Percentiles rank a stretch among this genome's conserved stretches.
These are phyloP conservation scores for Pedetes capensis DNA, from an alignment of 2,113 vertebrate genomes.

Conservation along the genomic window DNA sequence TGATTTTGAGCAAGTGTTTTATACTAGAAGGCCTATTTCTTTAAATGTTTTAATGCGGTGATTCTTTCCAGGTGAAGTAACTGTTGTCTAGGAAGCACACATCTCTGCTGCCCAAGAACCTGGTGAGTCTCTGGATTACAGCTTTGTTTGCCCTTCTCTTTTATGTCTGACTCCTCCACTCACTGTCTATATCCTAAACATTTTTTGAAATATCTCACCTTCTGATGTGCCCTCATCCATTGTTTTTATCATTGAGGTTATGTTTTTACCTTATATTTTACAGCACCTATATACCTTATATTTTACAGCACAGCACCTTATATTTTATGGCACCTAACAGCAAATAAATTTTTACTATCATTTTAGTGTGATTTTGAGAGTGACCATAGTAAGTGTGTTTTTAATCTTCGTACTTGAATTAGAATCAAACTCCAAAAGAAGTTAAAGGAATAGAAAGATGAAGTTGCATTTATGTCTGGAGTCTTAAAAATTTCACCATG, in stretches of 20 bases:
- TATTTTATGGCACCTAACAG: no score
- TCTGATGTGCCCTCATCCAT: not conserved
- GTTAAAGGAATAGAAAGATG: conserved; percentile 29
- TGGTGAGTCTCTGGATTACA: not conserved
- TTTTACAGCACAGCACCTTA: no score
- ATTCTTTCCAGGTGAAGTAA: not conserved
- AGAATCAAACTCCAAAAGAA: conserved; percentile 22
- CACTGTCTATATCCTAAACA: not conserved
- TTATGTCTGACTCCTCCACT: not conserved
- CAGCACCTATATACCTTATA: no score
- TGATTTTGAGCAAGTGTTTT: conserved; percentile 13
- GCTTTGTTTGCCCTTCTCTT: not conserved
- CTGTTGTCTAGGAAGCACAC: not conserved
- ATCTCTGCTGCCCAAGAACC: not conserved
- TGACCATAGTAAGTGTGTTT: conserved; percentile 38
- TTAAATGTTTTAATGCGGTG: not conserved
- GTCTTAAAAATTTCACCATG: not conserved
- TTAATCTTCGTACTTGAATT: conserved; percentile 25
- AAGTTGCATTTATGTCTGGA: conserved; percentile 2
- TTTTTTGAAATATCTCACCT: conserved; percentile 9
- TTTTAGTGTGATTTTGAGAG: conserved; percentile 42
- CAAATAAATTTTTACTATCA: not conserved
- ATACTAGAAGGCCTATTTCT: not conserved
- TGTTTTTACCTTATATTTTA: no score
- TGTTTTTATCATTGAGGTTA: not conserved